Evolutionary conservation across 2,888 invertebrate species (phyloP).

Genomic region (Meliscaeva auricollis): DNA sequence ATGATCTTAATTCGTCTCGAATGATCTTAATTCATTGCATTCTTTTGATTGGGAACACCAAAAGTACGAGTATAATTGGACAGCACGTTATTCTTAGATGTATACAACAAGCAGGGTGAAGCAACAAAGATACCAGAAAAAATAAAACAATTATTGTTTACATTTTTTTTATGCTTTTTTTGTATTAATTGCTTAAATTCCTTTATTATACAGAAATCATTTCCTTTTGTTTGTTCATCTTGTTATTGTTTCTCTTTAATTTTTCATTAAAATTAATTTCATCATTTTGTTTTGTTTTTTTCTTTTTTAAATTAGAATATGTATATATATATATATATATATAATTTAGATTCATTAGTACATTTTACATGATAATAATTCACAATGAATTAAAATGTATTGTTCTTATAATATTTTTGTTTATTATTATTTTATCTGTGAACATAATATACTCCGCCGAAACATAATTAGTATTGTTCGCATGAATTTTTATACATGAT

Average conservation of each 20-base stretch:
- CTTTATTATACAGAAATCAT: slow-evolving; percentile 75
- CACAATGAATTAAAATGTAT: slow-evolving; percentile 52
- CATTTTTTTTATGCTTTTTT: slow-evolving; percentile 44
- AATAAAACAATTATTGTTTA: background rate
- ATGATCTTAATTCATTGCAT: too few species aligned
- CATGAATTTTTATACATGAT: slow-evolving; percentile 43
- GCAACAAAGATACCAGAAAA: too few species aligned
- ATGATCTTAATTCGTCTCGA: too few species aligned
- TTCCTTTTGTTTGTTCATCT: slow-evolving; percentile 59
- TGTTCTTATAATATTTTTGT: slow-evolving; percentile 49
- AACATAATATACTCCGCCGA: slow-evolving; percentile 28
- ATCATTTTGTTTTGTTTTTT: slow-evolving; percentile 33
- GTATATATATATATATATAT: slow-evolving; percentile 46
- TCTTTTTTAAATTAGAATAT: slow-evolving; percentile 73
- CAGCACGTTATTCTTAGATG: too few species aligned
- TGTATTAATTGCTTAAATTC: slow-evolving; percentile 75
- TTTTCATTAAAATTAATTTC: slow-evolving; percentile 56
- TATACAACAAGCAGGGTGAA: too few species aligned
- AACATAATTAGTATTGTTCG: slow-evolving; percentile 23
- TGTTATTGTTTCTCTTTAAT: slow-evolving; percentile 54
- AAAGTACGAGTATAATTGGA: too few species aligned
- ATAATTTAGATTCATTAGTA: slow-evolving; percentile 75
- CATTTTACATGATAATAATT: slow-evolving; percentile 67
- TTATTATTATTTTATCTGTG: slow-evolving; percentile 31
- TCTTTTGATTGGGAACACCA: too few species aligned